Evolutionary conservation across 2,797 vertebrate genomes (phyloP).

Genomic region (Sylvia borin): DNA sequence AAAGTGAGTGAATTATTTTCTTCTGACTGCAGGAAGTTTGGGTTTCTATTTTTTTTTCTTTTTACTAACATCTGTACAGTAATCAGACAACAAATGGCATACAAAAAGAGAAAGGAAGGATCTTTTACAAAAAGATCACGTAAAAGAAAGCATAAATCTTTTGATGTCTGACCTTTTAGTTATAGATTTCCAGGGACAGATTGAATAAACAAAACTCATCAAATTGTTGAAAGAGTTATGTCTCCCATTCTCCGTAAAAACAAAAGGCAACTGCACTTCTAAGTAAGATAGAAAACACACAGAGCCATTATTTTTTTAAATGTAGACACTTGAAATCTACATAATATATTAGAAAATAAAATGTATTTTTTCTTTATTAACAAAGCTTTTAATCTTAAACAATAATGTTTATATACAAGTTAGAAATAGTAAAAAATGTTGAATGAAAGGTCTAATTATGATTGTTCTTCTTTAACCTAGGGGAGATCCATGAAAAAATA

Average conservation of each 20-base stretch:
- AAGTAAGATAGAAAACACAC: background rate
- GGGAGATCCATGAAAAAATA: background rate
- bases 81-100: slow-evolving; percentile 33
- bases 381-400: slow-evolving; percentile 39
- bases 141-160: slow-evolving; percentile 73
- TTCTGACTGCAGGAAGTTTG: slow-evolving; percentile 30
- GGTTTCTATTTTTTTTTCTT: background rate
- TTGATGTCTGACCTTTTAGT: slow-evolving; percentile 66
- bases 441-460: background rate
- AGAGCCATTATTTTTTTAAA: slow-evolving; percentile 40
- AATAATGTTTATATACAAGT: background rate
- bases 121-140: slow-evolving; percentile 55
- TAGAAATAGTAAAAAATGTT: slow-evolving; percentile 36
- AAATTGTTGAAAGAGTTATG: slow-evolving; percentile 10
- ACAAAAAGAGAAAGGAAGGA: slow-evolving; percentile 6
- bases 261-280: background rate
- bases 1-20: background rate
- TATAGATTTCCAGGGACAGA: slow-evolving; percentile 37
- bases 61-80: slow-evolving; percentile 38
- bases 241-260: slow-evolving; percentile 15
- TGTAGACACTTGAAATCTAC: background rate
- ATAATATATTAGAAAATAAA: background rate
- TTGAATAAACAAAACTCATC: slow-evolving; percentile 59
- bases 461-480: background rate
- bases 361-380: background rate